Evolutionary conservation across 1,140 invertebrate species (phyloP).

Genomic region (Mamestra configurata): DNA sequence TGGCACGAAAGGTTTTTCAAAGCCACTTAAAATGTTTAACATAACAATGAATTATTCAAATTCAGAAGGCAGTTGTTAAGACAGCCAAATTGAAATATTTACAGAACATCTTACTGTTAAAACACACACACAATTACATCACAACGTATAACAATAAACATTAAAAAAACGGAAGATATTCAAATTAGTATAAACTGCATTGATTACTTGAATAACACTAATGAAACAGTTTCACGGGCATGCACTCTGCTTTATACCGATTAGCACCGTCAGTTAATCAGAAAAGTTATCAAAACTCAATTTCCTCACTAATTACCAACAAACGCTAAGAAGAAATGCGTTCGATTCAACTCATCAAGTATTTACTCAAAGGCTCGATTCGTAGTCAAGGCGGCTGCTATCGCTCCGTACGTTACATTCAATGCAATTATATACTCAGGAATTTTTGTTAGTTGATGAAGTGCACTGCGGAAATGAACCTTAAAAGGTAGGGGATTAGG

Average conservation of each 20-base stretch:
- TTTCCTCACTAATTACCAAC: conserved; percentile 40
- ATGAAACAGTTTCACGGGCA: conserved; percentile 8
- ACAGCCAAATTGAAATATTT: neutral
- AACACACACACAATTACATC: neutral
- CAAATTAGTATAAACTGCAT: neutral
- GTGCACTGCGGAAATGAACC: conserved; percentile 46
- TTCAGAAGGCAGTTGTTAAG: neutral
- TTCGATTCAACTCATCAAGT: conserved; percentile 50
- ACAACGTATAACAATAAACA: neutral
- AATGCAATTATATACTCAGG: conserved; percentile 49
- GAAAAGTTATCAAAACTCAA: conserved; percentile 39
- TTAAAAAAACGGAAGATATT: neutral
- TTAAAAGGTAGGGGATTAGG: conserved; percentile 51
- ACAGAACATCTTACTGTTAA: neutral
- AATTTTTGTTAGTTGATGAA: conserved; percentile 43
- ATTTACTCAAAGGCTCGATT: conserved; percentile 54
- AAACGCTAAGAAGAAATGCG: conserved; percentile 40
- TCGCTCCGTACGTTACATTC: conserved; percentile 40
- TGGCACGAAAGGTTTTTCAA: neutral
- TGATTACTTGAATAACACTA: neutral
- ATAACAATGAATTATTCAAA: neutral
- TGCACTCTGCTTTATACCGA: neutral
- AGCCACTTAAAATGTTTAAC: neutral
- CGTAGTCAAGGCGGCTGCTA: conserved; percentile 44
- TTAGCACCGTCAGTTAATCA: conserved; percentile 28